A percentile compares a stretch with the other conserved stretches of the same genome.
Conservation (phyloP, 2,888 invertebrate species). For the Melanostoma mellinum region DNA sequence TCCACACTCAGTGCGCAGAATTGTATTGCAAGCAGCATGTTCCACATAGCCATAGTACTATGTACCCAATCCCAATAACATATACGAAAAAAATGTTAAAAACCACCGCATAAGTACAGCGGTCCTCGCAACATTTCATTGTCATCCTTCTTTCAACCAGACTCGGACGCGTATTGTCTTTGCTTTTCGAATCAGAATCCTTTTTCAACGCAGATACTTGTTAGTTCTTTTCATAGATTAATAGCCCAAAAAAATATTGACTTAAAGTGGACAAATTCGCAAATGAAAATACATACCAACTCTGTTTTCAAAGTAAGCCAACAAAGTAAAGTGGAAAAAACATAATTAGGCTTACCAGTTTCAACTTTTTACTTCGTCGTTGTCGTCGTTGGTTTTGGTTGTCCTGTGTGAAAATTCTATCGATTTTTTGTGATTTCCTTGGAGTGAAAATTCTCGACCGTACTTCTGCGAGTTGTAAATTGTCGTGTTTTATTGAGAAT, state of each 20-base stretch:
- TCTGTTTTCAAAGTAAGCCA: not conserved
- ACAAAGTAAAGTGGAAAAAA: not conserved
- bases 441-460: conserved; percentile 31
- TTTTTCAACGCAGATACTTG: not conserved
- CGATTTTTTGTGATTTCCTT: conserved; percentile 56
- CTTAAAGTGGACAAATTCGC: too few relatives aligned
- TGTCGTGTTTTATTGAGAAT: conserved; percentile 18
- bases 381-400: not conserved
- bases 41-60: not conserved
- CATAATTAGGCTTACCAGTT: not conserved
- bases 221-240: too few relatives aligned
- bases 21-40: conserved; percentile 44
- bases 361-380: not conserved
- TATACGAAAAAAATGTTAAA: too few relatives aligned
- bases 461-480: conserved; percentile 45
- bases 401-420: conserved; percentile 64
- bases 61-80: too few relatives aligned
- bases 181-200: conserved; percentile 24
- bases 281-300: not conserved
- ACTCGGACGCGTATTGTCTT: conserved; percentile 60
- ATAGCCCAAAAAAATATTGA: too few relatives aligned
- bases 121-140: conserved; percentile 60
- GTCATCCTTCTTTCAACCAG: conserved; percentile 65
- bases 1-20: conserved; percentile 42
- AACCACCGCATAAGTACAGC: conserved; percentile 6